A percentile compares a stretch with the other conserved stretches of the same genome.
These are phyloP conservation scores for Microcebus griseorufus DNA, from an alignment of 2,113 vertebrate genomes.

Conservation along the genomic window DNA sequence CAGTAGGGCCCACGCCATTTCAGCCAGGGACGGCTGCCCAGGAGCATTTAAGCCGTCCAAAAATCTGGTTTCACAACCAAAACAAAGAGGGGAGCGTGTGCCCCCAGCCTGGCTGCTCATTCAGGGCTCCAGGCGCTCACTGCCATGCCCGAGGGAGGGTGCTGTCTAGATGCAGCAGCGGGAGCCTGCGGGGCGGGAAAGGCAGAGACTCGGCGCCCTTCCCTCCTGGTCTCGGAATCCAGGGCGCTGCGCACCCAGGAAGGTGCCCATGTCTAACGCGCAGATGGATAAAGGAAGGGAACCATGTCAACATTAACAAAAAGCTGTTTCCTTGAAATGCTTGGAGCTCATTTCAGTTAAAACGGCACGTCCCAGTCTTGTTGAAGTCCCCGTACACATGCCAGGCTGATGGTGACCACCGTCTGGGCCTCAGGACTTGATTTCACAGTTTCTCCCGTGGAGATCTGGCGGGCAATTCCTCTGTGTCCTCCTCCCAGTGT, in stretches of 20 bases:
- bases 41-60: constrained; percentile 70
- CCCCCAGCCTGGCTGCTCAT: constrained; percentile 59
- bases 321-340: neutral
- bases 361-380: neutral
- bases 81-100: constrained; percentile 72
- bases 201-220: neutral
- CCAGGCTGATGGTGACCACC: neutral
- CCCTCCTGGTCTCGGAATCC: neutral
- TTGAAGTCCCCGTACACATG: neutral
- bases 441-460: neutral
- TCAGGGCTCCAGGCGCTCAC: constrained; percentile 70
- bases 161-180: constrained; percentile 39
- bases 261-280: neutral
- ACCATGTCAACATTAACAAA: neutral
- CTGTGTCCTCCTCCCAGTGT: neutral
- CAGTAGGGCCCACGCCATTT: neutral
- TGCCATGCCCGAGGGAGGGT: neutral
- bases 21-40: constrained; percentile 61
- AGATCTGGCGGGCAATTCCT: neutral
- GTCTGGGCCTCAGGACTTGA: neutral
- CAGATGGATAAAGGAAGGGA: neutral
- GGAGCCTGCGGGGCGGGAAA: neutral
- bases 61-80: constrained; percentile 66
- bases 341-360: neutral
- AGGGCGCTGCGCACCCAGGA: neutral